Base-by-base conservation (phyloP, 2,797 vertebrate species). In the Bothrops alternatus region DNA sequence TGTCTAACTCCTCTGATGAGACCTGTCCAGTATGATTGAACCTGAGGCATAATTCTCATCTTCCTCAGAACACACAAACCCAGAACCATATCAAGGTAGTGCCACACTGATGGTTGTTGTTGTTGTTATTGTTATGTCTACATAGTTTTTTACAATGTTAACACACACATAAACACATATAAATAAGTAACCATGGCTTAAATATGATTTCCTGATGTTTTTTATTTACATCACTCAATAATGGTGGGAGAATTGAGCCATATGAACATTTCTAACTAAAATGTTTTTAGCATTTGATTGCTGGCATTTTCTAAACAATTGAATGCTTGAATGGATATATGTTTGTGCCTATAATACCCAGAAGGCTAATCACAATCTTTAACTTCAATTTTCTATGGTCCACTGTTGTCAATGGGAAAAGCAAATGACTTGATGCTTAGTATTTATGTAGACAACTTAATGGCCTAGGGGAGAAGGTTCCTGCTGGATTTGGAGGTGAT, bases 131-230 rank as follows among this genome's bases (percentile, higher is more conserved):
- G 95, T 97, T 92, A 94, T 90, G 93, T 93, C 94, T 87, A 26
- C 32, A 86, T 93, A 96, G 95, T 97, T 95, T 73, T 93, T 94
- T 91, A 89, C 93, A 95, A 94, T 95, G 95, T 95, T 94, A 93
- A 92, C 20, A 28, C 3, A 11, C 93, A 93, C 23, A 26, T 26
- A 26, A 23, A 23, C 12, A 12, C 4, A 47, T 18, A 6, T 18
- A 11, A 37, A 56, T 37, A 92, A 93, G 96, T 97, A 58, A 86
- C 50, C 92, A 92, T 95, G 92, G 93, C 85, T 93, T 95, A 93
- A 95, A 93, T 96, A 93, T 86, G 93, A 93, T 90, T 96, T 87
- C 87, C 93, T 94, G 57, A 95, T 97, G 96, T 95, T 96, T 97
- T 95, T 32, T 93, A 93, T 94, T 93, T 93, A 93, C 95, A 90